Evolutionary conservation across 2,113 vertebrate species (phyloP), one percentile per base, ranked within the genome.

Genomic region (Lanius ludovicianus): DNA sequence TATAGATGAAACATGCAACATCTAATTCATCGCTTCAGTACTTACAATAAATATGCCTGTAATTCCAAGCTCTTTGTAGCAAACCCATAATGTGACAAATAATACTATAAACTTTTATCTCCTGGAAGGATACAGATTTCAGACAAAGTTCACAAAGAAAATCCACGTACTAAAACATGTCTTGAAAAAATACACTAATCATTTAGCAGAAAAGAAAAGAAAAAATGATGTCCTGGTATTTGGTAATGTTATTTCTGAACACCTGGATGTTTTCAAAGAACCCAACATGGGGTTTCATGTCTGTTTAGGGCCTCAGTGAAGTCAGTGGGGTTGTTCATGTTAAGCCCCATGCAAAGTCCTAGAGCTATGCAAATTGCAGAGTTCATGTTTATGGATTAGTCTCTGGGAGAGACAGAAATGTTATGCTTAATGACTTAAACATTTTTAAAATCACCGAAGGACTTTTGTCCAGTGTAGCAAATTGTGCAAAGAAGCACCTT

Each of bases 41-140:
- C 90, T 94, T 92, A 90, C 60, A 87, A 93, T 92, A 96, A 97
- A 95, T 81, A 96, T 47, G 35, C 53, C 68, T 96, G 93, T 92
- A 96, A 95, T 92, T 91, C 93, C 94, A 79, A 92, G 59, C 59
- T 87, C 52, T 85, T 90, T 65, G 39, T 41, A 78, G 31, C 75
- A 70, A 97, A 88, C 42, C 52, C 10, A 81, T 69, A 87, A 69
- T 63, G 20, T 89, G 93, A 95, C 71, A 94, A 85, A 89, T 79
- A 80, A 75, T 73, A 63, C 23, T 59, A 76, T 83, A 89, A 92
- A 89, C 60, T 52, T 91, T 25, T 90, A 64, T 83, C 46, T 94
- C 67, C 46, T 83, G 37, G 59, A 69, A 84, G 11, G 63, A 53
- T 56, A 65, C 4, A 89, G 56, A 89, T 80, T 95, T 90, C 70